A percentile compares a stretch with the other conserved stretches of the same genome.
These are phyloP conservation scores for Choristoneura fumiferana DNA, from an alignment of 1,140 invertebrate species.

Conservation along the genomic window DNA sequence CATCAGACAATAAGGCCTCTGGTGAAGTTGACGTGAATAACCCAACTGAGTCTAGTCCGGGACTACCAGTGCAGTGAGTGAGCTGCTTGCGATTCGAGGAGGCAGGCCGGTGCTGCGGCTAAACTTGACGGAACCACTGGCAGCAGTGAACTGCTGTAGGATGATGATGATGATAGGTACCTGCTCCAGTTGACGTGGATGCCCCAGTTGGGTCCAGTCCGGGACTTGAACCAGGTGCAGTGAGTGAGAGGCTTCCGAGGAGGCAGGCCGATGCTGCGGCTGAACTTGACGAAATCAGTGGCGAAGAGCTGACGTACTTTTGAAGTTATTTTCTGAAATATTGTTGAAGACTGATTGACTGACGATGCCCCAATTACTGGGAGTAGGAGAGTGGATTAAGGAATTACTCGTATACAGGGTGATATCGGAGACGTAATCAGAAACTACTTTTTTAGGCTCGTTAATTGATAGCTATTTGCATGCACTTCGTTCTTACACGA, in stretches of 20 bases:
- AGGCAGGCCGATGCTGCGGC: constrained; percentile 50
- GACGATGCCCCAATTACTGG: too few relatives aligned
- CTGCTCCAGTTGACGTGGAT: constrained; percentile 54
- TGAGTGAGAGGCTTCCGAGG: constrained; percentile 48
- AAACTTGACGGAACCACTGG: constrained; percentile 24
- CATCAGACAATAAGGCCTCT: too few relatives aligned
- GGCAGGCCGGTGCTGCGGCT: constrained; percentile 53
- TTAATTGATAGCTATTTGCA: too few relatives aligned
- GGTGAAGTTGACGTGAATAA: constrained; percentile 51
- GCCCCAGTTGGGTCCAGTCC: constrained; percentile 57
- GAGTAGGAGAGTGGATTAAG: too few relatives aligned
- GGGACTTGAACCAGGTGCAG: constrained; percentile 60
- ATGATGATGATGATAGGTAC: too few relatives aligned
- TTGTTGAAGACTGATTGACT: not conserved
- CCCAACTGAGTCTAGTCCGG: constrained; percentile 54
- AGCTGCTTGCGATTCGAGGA: constrained; percentile 44
- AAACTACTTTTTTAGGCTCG: too few relatives aligned
- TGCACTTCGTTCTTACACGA: too few relatives aligned
- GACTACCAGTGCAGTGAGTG: constrained; percentile 60
- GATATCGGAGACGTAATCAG: too few relatives aligned
- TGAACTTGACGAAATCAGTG: constrained; percentile 48
- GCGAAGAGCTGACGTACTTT: constrained; percentile 36
- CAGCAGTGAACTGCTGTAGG: too few relatives aligned
- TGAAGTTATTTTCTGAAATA: constrained; percentile 46
- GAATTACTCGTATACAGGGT: too few relatives aligned